These are phyloP conservation scores for Luehdorfia chinensis DNA, from an alignment of 1,140 invertebrate species.

Conservation along the genomic window DNA sequence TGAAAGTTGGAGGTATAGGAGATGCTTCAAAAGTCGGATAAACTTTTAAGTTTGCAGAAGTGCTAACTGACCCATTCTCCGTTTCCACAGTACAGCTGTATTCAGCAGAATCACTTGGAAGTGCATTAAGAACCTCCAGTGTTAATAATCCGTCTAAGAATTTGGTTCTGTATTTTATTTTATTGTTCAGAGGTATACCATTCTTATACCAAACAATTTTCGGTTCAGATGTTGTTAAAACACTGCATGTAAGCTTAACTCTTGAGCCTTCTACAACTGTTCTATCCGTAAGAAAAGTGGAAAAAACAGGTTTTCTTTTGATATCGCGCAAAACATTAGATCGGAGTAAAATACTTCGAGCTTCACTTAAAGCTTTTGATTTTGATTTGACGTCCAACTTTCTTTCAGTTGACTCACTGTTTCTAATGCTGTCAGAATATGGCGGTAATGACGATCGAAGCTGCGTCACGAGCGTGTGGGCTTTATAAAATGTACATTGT, in stretches of 20 bases:
- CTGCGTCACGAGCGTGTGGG: conserved; percentile 43
- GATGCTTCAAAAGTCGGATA: conserved; percentile 83
- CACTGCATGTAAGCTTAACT: conserved; percentile 89
- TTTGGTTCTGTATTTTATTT: conserved; percentile 78
- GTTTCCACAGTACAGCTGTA: conserved; percentile 87
- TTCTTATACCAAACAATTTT: conserved; percentile 91
- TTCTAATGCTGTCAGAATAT: conserved; percentile 18
- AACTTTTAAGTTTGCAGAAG: conserved; percentile 84
- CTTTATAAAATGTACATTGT: conserved; percentile 46
- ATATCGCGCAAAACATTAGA: conserved; percentile 54
- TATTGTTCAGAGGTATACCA: conserved; percentile 77
- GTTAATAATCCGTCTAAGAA: conserved; percentile 83
- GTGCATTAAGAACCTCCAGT: conserved; percentile 84
- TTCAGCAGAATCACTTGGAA: conserved; percentile 82
- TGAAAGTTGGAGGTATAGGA: conserved; percentile 84
- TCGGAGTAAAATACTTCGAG: conserved; percentile 42
- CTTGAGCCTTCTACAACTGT: conserved; percentile 84
- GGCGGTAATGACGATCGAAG: conserved; percentile 34
- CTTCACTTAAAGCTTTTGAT: conserved; percentile 49
- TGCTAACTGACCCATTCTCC: conserved; percentile 82
- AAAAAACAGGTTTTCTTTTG: conserved; percentile 87
- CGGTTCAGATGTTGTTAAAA: conserved; percentile 89
- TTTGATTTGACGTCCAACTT: conserved; percentile 29
- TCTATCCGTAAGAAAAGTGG: conserved; percentile 87
- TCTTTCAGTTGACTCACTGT: conserved; percentile 28